Evolutionary conservation across 2,113 vertebrate genomes (phyloP).

Genomic region (Nibea albiflora): DNA sequence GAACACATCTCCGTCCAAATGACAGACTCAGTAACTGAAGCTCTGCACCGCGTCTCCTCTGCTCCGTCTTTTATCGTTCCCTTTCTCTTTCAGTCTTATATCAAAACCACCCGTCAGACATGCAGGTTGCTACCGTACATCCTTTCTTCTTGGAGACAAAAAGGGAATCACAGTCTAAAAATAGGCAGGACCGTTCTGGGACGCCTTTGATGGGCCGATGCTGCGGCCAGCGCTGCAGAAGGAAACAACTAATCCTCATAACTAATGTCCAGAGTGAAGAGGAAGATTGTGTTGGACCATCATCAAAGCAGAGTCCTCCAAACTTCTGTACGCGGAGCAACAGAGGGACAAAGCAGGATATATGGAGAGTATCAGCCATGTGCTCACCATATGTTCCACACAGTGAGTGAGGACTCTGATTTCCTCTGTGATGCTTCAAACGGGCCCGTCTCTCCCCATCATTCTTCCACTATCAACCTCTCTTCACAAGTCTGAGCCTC

Average conservation of each 20-base stretch:
- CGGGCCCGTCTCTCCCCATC: conserved; percentile 44
- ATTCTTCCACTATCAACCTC: conserved; percentile 53
- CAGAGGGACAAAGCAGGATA: conserved; percentile 7
- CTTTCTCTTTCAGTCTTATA: neutral
- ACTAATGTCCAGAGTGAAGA: conserved; percentile 63
- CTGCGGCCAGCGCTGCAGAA: conserved; percentile 36
- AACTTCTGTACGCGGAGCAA: conserved; percentile 19
- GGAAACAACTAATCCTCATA: conserved; percentile 75
- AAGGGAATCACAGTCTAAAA: conserved; percentile 51
- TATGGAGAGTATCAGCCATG: conserved; percentile 49
- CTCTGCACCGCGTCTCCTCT: neutral
- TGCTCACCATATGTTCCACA: conserved; percentile 71
- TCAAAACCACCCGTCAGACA: conserved; percentile 40
- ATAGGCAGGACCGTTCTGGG: conserved; percentile 34
- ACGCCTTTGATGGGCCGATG: conserved; percentile 47
- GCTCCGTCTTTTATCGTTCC: conserved; percentile 11
- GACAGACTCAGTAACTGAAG: conserved; percentile 4
- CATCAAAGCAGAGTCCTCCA: conserved; percentile 62
- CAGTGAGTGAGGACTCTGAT: conserved; percentile 46
- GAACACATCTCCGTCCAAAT: neutral
- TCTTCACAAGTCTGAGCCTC: conserved; percentile 46
- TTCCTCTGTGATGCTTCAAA: conserved; percentile 68
- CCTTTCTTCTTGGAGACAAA: conserved; percentile 38
- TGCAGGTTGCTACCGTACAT: conserved; percentile 38
- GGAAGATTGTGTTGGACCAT: conserved; percentile 69